Percentiles rank a stretch among this genome's conserved stretches.
Conservation (phyloP, 1,140 invertebrate genomes). For the Melanaphis sacchari region DNA sequence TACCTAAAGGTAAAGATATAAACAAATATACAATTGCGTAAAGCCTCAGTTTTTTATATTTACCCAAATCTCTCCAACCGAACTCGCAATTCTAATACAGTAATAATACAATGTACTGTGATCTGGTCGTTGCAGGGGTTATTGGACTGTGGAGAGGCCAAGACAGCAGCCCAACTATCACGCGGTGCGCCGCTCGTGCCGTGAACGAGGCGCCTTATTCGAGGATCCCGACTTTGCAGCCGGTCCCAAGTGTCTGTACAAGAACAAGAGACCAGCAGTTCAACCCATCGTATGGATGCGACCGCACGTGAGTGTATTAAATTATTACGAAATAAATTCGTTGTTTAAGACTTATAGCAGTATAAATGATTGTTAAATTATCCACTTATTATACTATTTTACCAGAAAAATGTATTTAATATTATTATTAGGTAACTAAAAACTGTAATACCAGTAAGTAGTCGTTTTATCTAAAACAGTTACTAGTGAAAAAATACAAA, state of each 20-base stretch:
- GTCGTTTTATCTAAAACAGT: too few relatives aligned
- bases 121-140: constrained; percentile 64
- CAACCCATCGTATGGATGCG: constrained; percentile 70
- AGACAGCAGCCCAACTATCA: constrained; percentile 65
- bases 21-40: too few relatives aligned
- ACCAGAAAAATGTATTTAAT: too few relatives aligned
- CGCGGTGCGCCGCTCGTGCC: constrained; percentile 67
- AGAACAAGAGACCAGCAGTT: constrained; percentile 68
- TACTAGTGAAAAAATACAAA: too few relatives aligned
- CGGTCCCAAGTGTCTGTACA: constrained; percentile 67
- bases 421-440: too few relatives aligned
- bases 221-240: constrained; percentile 76
- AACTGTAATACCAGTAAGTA: too few relatives aligned
- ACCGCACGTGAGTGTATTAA: constrained; percentile 67
- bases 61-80: too few relatives aligned
- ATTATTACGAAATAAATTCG: not conserved
- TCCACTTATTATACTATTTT: not conserved
- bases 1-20: too few relatives aligned
- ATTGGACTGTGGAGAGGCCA: constrained; percentile 69
- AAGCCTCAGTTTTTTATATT: too few relatives aligned
- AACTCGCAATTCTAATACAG: too few relatives aligned
- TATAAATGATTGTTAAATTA: not conserved
- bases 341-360: not conserved
- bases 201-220: constrained; percentile 70
- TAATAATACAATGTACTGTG: too few relatives aligned